Base-by-base conservation (phyloP, 2,888 invertebrate species). In the Pantelozetes paolii region DNA sequence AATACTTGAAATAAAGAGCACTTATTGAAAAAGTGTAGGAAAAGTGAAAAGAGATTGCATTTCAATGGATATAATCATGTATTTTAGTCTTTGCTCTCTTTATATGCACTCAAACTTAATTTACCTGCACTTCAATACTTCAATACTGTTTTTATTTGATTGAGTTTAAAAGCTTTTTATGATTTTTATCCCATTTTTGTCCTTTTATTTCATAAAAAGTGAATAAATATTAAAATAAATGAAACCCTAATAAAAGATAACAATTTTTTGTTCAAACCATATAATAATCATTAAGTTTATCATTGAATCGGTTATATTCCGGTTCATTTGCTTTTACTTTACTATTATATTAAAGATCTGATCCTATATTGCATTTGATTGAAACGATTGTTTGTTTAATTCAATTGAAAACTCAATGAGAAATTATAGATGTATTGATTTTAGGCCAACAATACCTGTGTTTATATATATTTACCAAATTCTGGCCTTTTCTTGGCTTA, bases 111-210 rank as follows among this genome's bases (percentile, higher is more conserved):
- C 32, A 62, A 62, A 62, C 20, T 36, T 36, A 62, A 62, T 62
- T 62, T 62, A 62, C 36, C 36, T 62, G 57, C 57, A 62, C 62
- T 62, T 62, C 62, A 62, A 57, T n/a, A n/a, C n/a, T n/a, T 57
- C 15, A 5, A 36, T 1, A n/a, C 36, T n/a, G n/a, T n/a, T n/a
- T n/a, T n/a, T n/a, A n/a, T 32, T 62, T 62, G 62, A 62, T 62
- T 62, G 62, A 36, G 62, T n/a, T 62, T 62, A 62, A 62, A 62
- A 62, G 62, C 62, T 62, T 62, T 62, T 62, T 36, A 36, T 28
- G 62, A 62, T 62, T 62, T 57, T n/a, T n/a, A n/a, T n/a, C n/a
- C n/a, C n/a, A 28, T 57, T 57, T 23, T 28, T 57, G 23, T 57
- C 28, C 57, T 57, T 57, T 57, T 57, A n/a, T 50, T 42, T 42